These are phyloP conservation scores for Glareola pratincola DNA, from an alignment of 2,113 vertebrate genomes.

Conservation along the genomic window DNA sequence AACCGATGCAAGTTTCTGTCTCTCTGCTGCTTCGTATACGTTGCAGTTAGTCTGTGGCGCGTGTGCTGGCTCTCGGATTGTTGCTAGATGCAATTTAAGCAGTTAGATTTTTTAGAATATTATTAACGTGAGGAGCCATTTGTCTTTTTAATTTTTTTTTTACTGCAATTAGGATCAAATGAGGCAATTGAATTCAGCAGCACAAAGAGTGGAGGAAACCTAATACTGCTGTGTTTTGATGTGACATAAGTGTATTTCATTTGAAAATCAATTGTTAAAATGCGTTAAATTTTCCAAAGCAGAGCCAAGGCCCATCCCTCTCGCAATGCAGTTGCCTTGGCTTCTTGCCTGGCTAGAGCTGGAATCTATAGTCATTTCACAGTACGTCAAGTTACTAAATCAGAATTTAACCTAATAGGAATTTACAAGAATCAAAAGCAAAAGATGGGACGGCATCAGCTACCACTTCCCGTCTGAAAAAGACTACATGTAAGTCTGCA, in stretches of 20 bases:
- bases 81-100: background rate
- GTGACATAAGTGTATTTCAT: background rate
- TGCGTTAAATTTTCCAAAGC: background rate
- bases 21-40: accelerated
- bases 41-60: background rate
- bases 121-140: background rate
- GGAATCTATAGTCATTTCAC: constrained; percentile 13
- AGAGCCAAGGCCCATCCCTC: background rate
- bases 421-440: background rate
- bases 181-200: background rate
- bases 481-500: background rate
- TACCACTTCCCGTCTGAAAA: background rate
- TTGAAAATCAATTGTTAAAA: constrained; percentile 17
- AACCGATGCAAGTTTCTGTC: background rate
- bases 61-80: background rate
- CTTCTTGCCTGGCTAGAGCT: background rate
- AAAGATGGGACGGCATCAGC: background rate
- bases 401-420: background rate
- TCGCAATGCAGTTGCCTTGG: background rate
- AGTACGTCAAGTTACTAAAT: background rate
- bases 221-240: background rate
- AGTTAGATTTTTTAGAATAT: background rate
- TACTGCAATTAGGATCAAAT: background rate
- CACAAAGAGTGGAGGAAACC: background rate
- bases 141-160: background rate